phyloP scores from a whole-genome alignment of 2,797 vertebrate species.

The Enteromius thamalakanensis region DNA sequence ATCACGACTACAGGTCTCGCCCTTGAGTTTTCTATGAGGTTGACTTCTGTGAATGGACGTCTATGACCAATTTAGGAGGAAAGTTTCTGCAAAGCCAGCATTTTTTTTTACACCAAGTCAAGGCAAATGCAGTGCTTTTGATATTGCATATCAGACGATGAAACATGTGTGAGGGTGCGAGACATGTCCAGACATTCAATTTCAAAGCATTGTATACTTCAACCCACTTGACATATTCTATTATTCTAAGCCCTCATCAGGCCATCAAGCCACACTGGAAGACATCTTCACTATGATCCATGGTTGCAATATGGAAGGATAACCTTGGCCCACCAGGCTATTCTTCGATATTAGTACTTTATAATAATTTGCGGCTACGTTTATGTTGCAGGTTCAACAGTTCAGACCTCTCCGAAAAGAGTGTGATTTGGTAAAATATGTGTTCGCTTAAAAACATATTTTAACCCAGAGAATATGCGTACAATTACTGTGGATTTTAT shows the following conservation, averaged over 20 bases:
- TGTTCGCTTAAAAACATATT: conserved; percentile 78
- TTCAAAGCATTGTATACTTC: conserved; percentile 66
- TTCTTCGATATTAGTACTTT: conserved; percentile 61
- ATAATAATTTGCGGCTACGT: conserved; percentile 59
- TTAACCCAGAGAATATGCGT: conserved; percentile 58
- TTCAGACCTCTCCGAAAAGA: conserved; percentile 44
- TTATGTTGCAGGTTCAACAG: conserved; percentile 54
- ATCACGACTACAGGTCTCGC: conserved; percentile 42
- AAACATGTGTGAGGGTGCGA: conserved; percentile 46
- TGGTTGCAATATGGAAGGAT: conserved; percentile 59
- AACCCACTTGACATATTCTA: conserved; percentile 62
- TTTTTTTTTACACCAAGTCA: conserved; percentile 35
- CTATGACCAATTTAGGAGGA: conserved; percentile 49
- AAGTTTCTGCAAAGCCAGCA: conserved; percentile 56
- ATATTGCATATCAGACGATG: conserved; percentile 54
- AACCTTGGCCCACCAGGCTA: conserved; percentile 61
- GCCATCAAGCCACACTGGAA: conserved; percentile 56
- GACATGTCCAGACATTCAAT: conserved; percentile 60
- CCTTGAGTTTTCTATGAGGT: conserved; percentile 55
- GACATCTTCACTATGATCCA: conserved; percentile 62
- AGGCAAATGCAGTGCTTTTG: conserved; percentile 56
- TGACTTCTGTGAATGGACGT: conserved; percentile 54
- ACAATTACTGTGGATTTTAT: conserved; percentile 31
- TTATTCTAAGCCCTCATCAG: conserved; percentile 63
- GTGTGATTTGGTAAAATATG: conserved; percentile 55